Percentiles rank a stretch among this genome's conserved stretches.
Conservation (phyloP, 23 tunicate species). For the Ascidia mentula region DNA sequence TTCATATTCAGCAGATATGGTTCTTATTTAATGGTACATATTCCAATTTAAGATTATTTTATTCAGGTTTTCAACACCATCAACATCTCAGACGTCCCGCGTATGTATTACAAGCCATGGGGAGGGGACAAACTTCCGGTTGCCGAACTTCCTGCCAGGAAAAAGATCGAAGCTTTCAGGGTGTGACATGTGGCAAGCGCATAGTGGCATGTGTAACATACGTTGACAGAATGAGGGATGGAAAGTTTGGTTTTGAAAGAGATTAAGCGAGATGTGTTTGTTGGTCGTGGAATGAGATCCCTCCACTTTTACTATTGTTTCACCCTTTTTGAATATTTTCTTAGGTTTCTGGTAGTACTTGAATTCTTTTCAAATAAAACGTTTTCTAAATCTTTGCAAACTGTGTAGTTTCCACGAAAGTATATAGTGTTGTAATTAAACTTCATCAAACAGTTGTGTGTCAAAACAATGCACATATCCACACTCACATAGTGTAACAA, state of each 20-base stretch:
- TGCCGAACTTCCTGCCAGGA: conserved; percentile 38
- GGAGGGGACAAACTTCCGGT: conserved; percentile 89
- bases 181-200: too few relatives aligned
- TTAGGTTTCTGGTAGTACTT: neutral
- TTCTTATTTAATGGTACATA: too few relatives aligned
- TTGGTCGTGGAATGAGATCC: too few relatives aligned
- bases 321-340: neutral
- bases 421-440: too few relatives aligned
- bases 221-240: too few relatives aligned
- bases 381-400: neutral
- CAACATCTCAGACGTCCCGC: conserved; percentile 58
- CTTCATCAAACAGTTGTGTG: neutral
- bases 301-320: too few relatives aligned
- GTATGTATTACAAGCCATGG: conserved; percentile 95
- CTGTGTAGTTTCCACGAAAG: neutral
- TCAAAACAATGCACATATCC: neutral
- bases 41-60: too few relatives aligned
- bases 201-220: too few relatives aligned
- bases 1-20: too few relatives aligned
- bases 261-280: too few relatives aligned
- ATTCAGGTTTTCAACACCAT: conserved; percentile 65
- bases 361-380: too few relatives aligned
- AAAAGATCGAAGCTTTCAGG: conserved; percentile 48
- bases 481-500: neutral
- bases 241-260: too few relatives aligned